Evolutionary conservation across 2,888 invertebrate genomes (phyloP).

Genomic region (Drosophila anceps): DNA sequence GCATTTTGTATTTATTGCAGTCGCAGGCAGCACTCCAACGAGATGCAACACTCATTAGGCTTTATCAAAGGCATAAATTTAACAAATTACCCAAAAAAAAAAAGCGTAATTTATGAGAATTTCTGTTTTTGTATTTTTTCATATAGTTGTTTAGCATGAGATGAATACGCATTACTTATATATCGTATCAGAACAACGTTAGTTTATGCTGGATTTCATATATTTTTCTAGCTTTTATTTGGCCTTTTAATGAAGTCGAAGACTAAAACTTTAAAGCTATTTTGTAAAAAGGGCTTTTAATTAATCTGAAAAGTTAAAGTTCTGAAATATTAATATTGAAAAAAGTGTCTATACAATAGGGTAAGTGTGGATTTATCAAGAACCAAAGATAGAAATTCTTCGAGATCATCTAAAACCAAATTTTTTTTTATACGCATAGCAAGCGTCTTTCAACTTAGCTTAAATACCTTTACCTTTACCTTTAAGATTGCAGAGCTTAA

Average conservation of each 20-base stretch:
- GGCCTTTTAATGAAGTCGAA: background rate
- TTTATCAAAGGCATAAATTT: constrained; percentile 21
- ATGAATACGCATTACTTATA: too few species aligned
- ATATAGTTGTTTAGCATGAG: background rate
- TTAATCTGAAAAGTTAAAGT: background rate
- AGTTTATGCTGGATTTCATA: background rate
- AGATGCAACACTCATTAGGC: constrained; percentile 11
- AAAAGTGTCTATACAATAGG: too few species aligned
- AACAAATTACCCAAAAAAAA: constrained; percentile 2
- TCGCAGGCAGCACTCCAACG: constrained; percentile 3
- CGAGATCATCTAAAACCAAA: too few species aligned
- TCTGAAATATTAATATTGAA: background rate
- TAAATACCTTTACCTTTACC: too few species aligned
- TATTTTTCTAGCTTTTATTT: background rate
- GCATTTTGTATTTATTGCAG: constrained; percentile 65
- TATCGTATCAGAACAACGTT: background rate
- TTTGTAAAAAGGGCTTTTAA: background rate
- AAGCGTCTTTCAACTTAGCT: too few species aligned
- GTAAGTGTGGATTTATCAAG: background rate
- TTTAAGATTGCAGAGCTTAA: too few species aligned
- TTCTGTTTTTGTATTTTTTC: background rate
- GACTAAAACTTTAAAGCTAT: background rate
- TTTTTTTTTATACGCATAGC: too few species aligned
- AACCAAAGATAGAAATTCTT: background rate
- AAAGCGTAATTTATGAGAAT: background rate